Evolutionary conservation across 2,888 invertebrate species (phyloP), one percentile per base, ranked within the genome.

Genomic region (Autographa pulchrina): DNA sequence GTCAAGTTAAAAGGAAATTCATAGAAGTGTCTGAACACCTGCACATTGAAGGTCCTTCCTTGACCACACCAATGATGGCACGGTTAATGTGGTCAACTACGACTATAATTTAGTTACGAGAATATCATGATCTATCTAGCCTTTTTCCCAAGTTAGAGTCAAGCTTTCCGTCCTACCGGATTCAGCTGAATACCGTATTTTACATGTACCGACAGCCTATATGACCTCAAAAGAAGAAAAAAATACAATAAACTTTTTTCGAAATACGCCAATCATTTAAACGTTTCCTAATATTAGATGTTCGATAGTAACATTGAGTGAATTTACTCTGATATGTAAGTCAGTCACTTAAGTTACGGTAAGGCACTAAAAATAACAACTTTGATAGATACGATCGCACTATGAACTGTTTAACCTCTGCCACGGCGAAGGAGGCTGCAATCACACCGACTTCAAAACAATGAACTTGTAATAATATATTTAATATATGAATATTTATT

Each of bases 341-440:
- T 78, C 79, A 75, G 68, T 75, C 62, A 72, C 65, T 80, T 71
- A 68, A 65, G 65, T 41, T 74, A 78, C 72, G 64, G 77, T 81
- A 80, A 68, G 65, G 75, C 72, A 80, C 78, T 82, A 85, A 85
- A 85, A 85, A 82, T 81, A 77, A 85, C 81, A 62, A 61, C 70
- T 67, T 54, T 59, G 11, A 70, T 61, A 82, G 82, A 84, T 84
- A 82, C 73, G 62, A 84, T 84, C 83, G 62, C 71, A 65, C 68
- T 79, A 69, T 77, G 79, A 81, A 77, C 79, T 70, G 62, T 71
- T 62, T 76, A 77, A 82, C 81, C 75, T 81, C 70, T 62, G 72
- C 68, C 32, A 68, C 73, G 68, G 62, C 16, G 61, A 67, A 68
- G 61, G 61, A 62, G 73, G 61, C 63, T 31, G 65, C 74, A 41